Percentiles rank a stretch among this genome's conserved stretches.
Conservation (phyloP, 2,797 vertebrate genomes). For the Zenarchopterus dispar region DNA sequence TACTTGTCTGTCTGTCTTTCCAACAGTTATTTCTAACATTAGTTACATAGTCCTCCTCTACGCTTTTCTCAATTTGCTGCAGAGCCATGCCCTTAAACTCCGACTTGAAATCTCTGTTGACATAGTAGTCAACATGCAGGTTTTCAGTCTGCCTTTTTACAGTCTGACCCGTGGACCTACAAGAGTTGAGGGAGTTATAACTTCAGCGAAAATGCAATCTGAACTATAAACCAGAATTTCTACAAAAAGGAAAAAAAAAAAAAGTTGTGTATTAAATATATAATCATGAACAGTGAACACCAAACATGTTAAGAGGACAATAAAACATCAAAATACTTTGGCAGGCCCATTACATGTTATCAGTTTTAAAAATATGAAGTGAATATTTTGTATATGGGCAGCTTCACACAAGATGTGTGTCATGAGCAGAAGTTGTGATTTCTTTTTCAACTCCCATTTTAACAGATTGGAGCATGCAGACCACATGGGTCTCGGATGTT, state of each 20-base stretch:
- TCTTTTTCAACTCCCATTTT: too few species aligned
- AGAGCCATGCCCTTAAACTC: conserved; percentile 92
- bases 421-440: too few species aligned
- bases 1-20: conserved; percentile 98
- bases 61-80: conserved; percentile 95
- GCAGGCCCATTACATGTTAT: too few species aligned
- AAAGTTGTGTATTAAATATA: background rate
- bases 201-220: background rate
- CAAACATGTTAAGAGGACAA: too few species aligned
- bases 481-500: too few species aligned
- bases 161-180: conserved; percentile 92
- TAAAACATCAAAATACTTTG: too few species aligned
- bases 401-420: too few species aligned
- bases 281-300: too few species aligned
- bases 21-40: conserved; percentile 98
- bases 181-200: conserved; percentile 17
- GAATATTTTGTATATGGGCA: too few species aligned
- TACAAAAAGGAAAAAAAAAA: background rate
- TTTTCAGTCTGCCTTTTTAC: conserved; percentile 95
- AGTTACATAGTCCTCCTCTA: conserved; percentile 97
- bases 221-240: too few species aligned
- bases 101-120: conserved; percentile 93
- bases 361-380: too few species aligned
- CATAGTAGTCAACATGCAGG: conserved; percentile 90
- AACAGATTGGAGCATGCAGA: too few species aligned